Base-by-base conservation (phyloP, 2,797 vertebrate species). In the Buphagus erythrorhynchus region DNA sequence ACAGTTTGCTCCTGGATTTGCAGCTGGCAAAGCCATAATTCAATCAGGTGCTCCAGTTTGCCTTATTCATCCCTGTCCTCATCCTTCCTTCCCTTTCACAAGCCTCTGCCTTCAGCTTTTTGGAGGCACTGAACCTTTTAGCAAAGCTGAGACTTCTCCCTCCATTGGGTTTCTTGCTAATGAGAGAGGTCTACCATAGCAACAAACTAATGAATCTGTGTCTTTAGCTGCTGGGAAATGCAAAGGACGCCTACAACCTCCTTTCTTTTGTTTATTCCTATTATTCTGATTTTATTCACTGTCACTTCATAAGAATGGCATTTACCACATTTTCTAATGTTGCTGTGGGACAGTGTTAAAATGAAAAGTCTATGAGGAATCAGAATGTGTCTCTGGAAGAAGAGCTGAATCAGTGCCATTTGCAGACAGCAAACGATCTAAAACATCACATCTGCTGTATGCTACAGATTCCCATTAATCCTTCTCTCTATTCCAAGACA, bases 361-460 rank as follows among this genome's bases (percentile, higher is more conserved):
- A 33, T 4, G 16, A 72, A 81, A 95, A 65, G 61, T n/a, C 69
- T 52, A 2, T 3, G 45, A 90, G 35, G 61, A 91, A 66, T 31
- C 59, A 71, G 48, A 93, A 74, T 16, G 4, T 57, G 85, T 91
- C 68, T 68, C 73, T 57, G 38, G 57, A 71, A 76, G 36, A 84
- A 87, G 77, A 94, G 66, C 78, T 93, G 71, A 91, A 81, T 87
- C 78, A 46, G 54, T 79, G 43, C 46, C 67, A 55, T 79, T 85
- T 78, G 36, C 81, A 87, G 81, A 87, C 55, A 75, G 14, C 28
- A 51, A 84, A 75, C 0, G 4, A 88, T 72, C 62, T 51, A 61
- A 88, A 90, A 54, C 12, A 22, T 86, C 88, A 38, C 0, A 1
- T 86, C 83, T 88, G 58, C 68, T 88, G 8, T 49, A n/a, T 58